Percentiles rank a stretch among this genome's conserved stretches.
Evolutionary conservation across 2,888 invertebrate species (phyloP).

Genomic region (Hylaea fasciaria): DNA sequence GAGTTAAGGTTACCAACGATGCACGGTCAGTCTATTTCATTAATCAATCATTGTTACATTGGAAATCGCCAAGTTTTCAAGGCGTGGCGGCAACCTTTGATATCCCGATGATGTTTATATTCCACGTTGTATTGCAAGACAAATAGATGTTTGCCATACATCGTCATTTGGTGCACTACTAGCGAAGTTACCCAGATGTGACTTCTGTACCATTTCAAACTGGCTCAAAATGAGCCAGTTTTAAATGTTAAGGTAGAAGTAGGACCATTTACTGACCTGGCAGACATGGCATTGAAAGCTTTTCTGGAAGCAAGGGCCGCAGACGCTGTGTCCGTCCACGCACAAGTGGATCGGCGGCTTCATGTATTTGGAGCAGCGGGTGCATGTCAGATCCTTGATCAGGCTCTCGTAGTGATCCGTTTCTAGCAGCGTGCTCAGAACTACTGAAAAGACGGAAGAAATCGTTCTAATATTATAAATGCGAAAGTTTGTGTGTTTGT

Average conservation of each 20-base stretch:
- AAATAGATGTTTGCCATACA: no score
- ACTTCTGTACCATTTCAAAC: no score
- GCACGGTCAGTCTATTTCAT: no score
- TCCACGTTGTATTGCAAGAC: no score
- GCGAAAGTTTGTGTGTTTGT: not conserved
- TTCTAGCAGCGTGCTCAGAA: slow-evolving; percentile 73
- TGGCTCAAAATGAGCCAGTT: no score
- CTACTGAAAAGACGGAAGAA: slow-evolving; percentile 62
- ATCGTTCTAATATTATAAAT: not conserved
- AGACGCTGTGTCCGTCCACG: slow-evolving; percentile 79
- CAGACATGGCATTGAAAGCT: slow-evolving; percentile 77
- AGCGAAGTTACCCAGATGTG: no score
- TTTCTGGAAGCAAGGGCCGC: slow-evolving; percentile 73
- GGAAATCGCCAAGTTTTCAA: no score
- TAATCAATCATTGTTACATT: no score
- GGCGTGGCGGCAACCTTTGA: not conserved
- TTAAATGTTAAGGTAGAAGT: no score
- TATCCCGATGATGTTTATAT: no score
- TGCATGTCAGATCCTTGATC: slow-evolving; percentile 79
- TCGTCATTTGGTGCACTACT: no score
- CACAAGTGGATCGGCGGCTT: slow-evolving; percentile 80
- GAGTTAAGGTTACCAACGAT: no score
- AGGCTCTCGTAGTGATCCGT: slow-evolving; percentile 80
- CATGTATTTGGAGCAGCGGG: slow-evolving; percentile 78
- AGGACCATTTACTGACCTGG: slow-evolving; percentile 64